These are phyloP conservation scores for Archaeoteleia sp. DNA, from an alignment of 2,888 invertebrate genomes.

Conservation along the genomic window DNA sequence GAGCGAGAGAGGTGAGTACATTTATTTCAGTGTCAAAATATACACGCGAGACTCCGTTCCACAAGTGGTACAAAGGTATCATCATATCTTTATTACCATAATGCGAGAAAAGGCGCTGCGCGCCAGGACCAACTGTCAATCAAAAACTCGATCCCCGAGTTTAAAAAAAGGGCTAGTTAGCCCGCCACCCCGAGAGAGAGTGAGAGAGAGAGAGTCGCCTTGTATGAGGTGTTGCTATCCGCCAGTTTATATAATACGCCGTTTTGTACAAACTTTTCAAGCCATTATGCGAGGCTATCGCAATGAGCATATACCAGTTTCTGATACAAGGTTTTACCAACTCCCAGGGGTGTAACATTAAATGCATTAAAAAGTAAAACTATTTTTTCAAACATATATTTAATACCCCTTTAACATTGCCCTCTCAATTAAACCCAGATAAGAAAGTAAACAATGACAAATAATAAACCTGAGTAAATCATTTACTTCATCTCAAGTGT, in stretches of 20 bases:
- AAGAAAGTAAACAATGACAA: no score
- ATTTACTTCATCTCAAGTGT: no score
- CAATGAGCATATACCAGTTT: constrained; percentile 27
- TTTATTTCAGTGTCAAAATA: constrained; percentile 74
- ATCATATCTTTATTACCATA: constrained; percentile 73
- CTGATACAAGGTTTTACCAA: constrained; percentile 12
- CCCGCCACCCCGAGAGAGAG: constrained; percentile 33
- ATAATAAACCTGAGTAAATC: no score
- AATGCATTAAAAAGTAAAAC: background rate
- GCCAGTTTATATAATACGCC: constrained; percentile 53
- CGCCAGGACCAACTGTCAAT: constrained; percentile 67
- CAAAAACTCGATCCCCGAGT: constrained; percentile 69
- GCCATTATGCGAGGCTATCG: constrained; percentile 47
- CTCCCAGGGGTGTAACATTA: constrained; percentile 30
- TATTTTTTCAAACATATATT: no score
- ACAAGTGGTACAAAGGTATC: constrained; percentile 65
- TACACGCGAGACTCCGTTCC: constrained; percentile 59
- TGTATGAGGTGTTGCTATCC: constrained; percentile 41
- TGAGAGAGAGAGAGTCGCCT: no score
- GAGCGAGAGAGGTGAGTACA: constrained; percentile 13
- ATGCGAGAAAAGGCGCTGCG: constrained; percentile 62
- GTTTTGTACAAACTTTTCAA: constrained; percentile 58
- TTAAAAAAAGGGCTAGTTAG: constrained; percentile 69
- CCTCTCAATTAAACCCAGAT: no score
- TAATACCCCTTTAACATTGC: no score